Conservation (phyloP, 1,140 invertebrate genomes). For the Cheumatopsyche charites region DNA sequence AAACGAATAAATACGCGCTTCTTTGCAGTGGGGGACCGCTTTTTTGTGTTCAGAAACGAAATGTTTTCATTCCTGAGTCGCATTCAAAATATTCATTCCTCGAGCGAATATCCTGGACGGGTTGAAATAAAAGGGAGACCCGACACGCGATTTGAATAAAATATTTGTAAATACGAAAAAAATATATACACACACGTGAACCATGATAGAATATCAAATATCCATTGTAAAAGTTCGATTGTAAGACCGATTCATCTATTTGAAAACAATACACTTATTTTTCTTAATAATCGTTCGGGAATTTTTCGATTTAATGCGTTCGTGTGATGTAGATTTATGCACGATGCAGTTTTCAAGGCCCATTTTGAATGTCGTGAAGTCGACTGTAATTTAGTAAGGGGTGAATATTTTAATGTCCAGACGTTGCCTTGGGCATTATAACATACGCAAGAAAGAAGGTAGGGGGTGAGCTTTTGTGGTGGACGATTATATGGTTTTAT, state of each 20-base stretch:
- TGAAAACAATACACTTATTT: too few species aligned
- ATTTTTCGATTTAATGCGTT: neutral
- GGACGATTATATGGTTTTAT: constrained; percentile 14
- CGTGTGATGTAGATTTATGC: too few species aligned
- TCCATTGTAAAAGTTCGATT: neutral
- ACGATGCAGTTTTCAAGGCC: constrained; percentile 28
- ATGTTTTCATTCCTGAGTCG: constrained; percentile 34
- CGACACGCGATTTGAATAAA: constrained; percentile 34
- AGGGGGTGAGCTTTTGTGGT: constrained; percentile 24
- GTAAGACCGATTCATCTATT: too few species aligned
- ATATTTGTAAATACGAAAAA: constrained; percentile 27
- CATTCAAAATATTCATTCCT: constrained; percentile 29
- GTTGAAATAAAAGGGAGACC: constrained; percentile 13
- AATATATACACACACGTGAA: neutral
- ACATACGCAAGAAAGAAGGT: neutral
- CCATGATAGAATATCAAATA: constrained; percentile 19
- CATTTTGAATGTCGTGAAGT: constrained; percentile 38
- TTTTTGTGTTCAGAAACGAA: constrained; percentile 6
- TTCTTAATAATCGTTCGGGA: too few species aligned
- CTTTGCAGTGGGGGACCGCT: constrained; percentile 16
- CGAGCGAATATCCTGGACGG: constrained; percentile 27
- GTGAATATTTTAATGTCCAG: constrained; percentile 33
- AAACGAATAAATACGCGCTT: constrained; percentile 16
- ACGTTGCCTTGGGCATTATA: neutral
- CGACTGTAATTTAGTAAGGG: constrained; percentile 17